A percentile compares a stretch with the other conserved stretches of the same genome.
Evolutionary conservation across 2,888 invertebrate species (phyloP).

Genomic region (Mythimna lalbum): DNA sequence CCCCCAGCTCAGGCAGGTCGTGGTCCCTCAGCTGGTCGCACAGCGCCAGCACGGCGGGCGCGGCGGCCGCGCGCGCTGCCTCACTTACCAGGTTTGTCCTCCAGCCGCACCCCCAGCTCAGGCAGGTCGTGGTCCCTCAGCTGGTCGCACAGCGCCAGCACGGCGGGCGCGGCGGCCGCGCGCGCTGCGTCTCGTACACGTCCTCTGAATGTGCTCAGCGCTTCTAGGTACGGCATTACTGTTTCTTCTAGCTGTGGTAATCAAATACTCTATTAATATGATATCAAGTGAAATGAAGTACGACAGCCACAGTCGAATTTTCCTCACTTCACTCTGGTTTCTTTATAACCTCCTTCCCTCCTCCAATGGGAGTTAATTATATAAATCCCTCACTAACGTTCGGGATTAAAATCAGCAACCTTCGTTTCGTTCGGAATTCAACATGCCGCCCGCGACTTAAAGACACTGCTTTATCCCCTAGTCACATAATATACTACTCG

Average conservation of each 20-base stretch:
- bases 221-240: constrained; percentile 97
- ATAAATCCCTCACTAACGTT: too few species aligned
- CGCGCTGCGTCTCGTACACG: constrained; percentile 83
- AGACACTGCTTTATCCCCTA: too few species aligned
- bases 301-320: too few species aligned
- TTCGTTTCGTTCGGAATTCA: too few species aligned
- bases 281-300: too few species aligned
- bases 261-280: not conserved
- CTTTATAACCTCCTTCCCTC: too few species aligned
- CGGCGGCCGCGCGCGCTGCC: constrained; percentile 65
- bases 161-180: constrained; percentile 87
- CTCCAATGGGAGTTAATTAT: too few species aligned
- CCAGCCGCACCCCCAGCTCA: constrained; percentile 97
- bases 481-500: too few species aligned
- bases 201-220: constrained; percentile 96
- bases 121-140: constrained; percentile 97
- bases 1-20: constrained; percentile 97
- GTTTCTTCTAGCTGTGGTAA: constrained; percentile 92
- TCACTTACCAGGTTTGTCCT: constrained; percentile 94
- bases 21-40: constrained; percentile 97
- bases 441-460: too few species aligned
- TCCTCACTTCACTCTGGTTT: too few species aligned
- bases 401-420: too few species aligned
- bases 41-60: constrained; percentile 93
- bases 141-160: constrained; percentile 96